Base-by-base conservation (phyloP, 2,888 invertebrate genomes). In the Leucozona laternaria region DNA sequence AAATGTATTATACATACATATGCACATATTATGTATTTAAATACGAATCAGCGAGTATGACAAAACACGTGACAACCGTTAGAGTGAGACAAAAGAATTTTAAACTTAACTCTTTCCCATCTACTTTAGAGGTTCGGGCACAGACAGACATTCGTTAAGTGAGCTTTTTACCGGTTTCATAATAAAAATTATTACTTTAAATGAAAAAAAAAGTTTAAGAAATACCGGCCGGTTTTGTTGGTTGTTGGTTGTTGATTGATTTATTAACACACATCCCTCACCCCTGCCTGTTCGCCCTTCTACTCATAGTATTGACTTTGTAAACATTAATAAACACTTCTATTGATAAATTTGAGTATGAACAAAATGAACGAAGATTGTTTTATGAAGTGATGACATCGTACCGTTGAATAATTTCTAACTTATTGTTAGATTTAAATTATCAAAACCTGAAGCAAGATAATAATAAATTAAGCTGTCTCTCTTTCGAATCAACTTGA, bases 11-110 rank as follows among this genome's bases (percentile, higher is more conserved):
- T 20, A 11, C 10, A 48, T 17, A 10, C 6, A 17, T 22, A 31
- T 31, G 31, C 31, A 31, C 31, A 31, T 31, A 31, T 31, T 31
- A 31, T 31, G 31, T 31, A 34, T 37, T 37, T 53, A 25, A 37
- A n/a, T 62, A 57, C 60, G 66, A 79, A 79, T 22, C 11, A 20
- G 31, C 8, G 53, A 73, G 62, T 70, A 40, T 53, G 53, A 31
- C 60, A 73, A 45, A 34, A 31, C 43, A 70, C 50, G 45, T 55
- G 80, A 70, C 75, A 76, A 70, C 80, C 28, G 76, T 71, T 70
- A 28, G 28, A 43, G 62, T 48, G 37, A n/a, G 76, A 62, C 0
- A 7, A 55, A 70, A 7, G 43, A 11, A 71, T 17, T 78, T 78
- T 7, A 28, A 73, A 66, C 6, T 6, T 43, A 43, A 31, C 28